These are phyloP conservation scores for Xylocampa areola DNA, from an alignment of 2,888 invertebrate genomes.

Conservation along the genomic window DNA sequence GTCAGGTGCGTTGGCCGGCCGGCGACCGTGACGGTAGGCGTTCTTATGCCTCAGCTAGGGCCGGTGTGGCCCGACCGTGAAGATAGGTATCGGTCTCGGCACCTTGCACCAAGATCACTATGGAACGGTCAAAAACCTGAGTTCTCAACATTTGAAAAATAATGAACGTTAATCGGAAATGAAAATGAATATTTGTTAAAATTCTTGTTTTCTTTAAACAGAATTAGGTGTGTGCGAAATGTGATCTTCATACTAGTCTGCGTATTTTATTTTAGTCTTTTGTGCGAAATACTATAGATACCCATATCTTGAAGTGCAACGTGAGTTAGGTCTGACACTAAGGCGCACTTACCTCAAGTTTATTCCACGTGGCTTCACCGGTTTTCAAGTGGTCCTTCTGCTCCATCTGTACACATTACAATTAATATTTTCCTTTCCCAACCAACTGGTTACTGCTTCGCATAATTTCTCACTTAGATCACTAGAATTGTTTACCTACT, in stretches of 20 bases:
- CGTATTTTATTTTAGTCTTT: too few species aligned
- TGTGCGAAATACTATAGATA: too few species aligned
- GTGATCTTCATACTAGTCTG: too few species aligned
- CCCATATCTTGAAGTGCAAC: neutral
- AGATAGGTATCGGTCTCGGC: constrained; percentile 53
- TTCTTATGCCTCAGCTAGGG: constrained; percentile 37
- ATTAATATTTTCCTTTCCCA: neutral
- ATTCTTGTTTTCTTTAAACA: neutral
- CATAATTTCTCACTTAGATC: constrained; percentile 2
- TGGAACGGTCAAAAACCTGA: constrained; percentile 19
- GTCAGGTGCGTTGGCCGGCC: constrained; percentile 46
- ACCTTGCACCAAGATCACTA: constrained; percentile 46
- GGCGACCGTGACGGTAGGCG: constrained; percentile 50
- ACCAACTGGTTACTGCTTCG: neutral
- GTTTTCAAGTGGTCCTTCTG: neutral
- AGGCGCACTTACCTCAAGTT: constrained; percentile 1
- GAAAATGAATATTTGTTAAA: neutral
- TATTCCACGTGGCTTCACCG: neutral
- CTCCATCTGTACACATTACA: neutral
- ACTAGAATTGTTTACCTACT: constrained; percentile 3
- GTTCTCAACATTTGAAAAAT: neutral
- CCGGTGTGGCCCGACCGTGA: constrained; percentile 29
- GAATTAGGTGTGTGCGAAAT: neutral
- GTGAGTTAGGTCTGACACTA: neutral
- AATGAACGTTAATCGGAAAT: neutral